phyloP scores from a whole-genome alignment of 1,140 invertebrate genomes.

The Drosophila insularis region DNA sequence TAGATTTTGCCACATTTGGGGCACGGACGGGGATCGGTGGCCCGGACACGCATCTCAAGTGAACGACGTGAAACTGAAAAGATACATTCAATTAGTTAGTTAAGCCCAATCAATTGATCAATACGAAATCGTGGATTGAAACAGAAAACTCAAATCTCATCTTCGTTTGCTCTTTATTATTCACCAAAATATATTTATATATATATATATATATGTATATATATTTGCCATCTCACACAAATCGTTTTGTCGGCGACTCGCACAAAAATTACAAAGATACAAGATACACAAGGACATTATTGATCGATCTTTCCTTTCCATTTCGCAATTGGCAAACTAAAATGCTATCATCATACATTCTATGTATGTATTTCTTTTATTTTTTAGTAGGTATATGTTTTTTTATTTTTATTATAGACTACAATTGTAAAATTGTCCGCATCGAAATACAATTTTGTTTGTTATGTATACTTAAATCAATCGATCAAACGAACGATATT shows the following conservation, averaged over 20 bases:
- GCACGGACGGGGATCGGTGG: conserved; percentile 94
- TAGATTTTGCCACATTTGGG: conserved; percentile 97
- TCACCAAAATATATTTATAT: conserved; percentile 62
- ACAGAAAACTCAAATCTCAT: conserved; percentile 27
- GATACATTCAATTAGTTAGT: conserved; percentile 8
- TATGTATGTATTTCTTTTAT: conserved; percentile 24
- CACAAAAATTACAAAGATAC: conserved; percentile 60
- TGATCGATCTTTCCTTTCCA: conserved; percentile 10
- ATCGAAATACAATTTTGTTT: conserved; percentile 58
- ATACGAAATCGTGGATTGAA: conserved; percentile 17
- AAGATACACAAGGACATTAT: conserved; percentile 43
- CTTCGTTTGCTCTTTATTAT: conserved; percentile 76
- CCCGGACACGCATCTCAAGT: conserved; percentile 92
- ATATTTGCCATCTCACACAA: conserved; percentile 59
- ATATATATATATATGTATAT: conserved; percentile 15
- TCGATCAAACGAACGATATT: conserved; percentile 25
- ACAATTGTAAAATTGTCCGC: conserved; percentile 76
- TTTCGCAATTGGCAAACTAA: conserved; percentile 70
- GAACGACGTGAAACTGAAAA: conserved; percentile 87
- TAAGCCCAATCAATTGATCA: neutral
- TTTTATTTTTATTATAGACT: conserved; percentile 54
- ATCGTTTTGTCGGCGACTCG: conserved; percentile 39
- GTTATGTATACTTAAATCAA: conserved; percentile 26
- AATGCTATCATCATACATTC: conserved; percentile 46
- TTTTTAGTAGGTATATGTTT: conserved; percentile 30